These are phyloP conservation scores for Axis porcinus DNA, from an alignment of 2,113 vertebrate genomes.

Conservation along the genomic window DNA sequence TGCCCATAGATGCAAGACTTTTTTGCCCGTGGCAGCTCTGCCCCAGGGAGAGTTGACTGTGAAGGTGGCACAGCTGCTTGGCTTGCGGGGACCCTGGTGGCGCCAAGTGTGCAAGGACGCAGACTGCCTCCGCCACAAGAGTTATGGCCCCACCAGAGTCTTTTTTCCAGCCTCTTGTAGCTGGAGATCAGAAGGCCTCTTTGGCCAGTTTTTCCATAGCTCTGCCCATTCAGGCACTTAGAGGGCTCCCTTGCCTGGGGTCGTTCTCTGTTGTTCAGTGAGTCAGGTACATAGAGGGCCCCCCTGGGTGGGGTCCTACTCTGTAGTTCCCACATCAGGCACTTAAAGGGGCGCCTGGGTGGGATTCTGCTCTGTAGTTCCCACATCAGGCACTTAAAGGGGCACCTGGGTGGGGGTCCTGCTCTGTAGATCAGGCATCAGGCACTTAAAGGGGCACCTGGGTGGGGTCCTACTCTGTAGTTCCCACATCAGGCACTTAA, in stretches of 20 bases:
- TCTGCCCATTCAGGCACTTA: neutral
- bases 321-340: neutral
- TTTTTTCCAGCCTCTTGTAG: neutral
- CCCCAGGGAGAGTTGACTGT: neutral
- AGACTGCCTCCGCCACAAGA: neutral
- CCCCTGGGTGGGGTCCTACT: neutral
- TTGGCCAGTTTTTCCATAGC: neutral
- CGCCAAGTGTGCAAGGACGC: neutral
- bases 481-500: too few species aligned
- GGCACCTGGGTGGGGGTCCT: too few species aligned
- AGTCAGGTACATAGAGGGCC: neutral
- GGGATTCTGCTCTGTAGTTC: neutral
- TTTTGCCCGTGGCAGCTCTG: neutral
- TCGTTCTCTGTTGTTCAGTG: neutral
- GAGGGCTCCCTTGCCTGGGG: neutral
- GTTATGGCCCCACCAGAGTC: neutral
- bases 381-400: too few species aligned
- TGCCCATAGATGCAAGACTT: rapidly evolving
- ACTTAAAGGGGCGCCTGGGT: too few species aligned
- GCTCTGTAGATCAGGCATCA: too few species aligned
- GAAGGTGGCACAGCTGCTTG: neutral
- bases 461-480: too few species aligned
- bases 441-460: too few species aligned
- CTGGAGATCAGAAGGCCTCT: neutral
- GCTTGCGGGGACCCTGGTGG: neutral